Conservation (phyloP, 2,888 invertebrate species). For the Sabellastarte sp. region DNA sequence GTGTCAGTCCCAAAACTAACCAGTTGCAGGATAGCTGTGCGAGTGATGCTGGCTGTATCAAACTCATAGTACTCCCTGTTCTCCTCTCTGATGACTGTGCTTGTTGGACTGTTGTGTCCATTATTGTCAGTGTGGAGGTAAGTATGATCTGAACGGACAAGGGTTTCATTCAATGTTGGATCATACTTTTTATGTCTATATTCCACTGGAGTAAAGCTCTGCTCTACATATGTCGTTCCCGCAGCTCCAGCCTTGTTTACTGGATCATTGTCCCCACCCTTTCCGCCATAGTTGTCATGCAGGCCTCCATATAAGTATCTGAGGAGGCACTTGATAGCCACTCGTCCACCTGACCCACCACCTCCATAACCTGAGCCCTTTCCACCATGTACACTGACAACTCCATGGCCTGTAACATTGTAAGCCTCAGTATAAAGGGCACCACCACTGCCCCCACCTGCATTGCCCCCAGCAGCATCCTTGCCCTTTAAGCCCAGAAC, state of each 20-base stretch:
- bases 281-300: conserved; percentile 40
- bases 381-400: conserved; percentile 39
- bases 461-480: conserved; percentile 29
- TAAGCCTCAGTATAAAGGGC: conserved; percentile 33
- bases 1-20: conserved; percentile 29
- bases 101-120: conserved; percentile 34
- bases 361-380: conserved; percentile 34
- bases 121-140: conserved; percentile 38
- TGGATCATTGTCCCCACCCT: conserved; percentile 21
- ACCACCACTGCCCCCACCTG: conserved; percentile 42
- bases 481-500: conserved; percentile 32
- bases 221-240: conserved; percentile 41
- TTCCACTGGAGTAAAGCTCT: conserved; percentile 37
- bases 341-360: conserved; percentile 41
- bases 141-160: conserved; percentile 38
- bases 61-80: conserved; percentile 32
- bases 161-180: conserved; percentile 36
- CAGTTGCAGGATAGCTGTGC: conserved; percentile 33
- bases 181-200: conserved; percentile 42
- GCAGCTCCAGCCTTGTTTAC: conserved; percentile 34
- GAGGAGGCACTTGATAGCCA: conserved; percentile 37
- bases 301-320: conserved; percentile 38
- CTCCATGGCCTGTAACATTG: conserved; percentile 43
- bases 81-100: conserved; percentile 35
- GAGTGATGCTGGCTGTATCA: conserved; percentile 40